phyloP scores from a whole-genome alignment of 2,888 invertebrate species.

The Calameuta idolon region DNA sequence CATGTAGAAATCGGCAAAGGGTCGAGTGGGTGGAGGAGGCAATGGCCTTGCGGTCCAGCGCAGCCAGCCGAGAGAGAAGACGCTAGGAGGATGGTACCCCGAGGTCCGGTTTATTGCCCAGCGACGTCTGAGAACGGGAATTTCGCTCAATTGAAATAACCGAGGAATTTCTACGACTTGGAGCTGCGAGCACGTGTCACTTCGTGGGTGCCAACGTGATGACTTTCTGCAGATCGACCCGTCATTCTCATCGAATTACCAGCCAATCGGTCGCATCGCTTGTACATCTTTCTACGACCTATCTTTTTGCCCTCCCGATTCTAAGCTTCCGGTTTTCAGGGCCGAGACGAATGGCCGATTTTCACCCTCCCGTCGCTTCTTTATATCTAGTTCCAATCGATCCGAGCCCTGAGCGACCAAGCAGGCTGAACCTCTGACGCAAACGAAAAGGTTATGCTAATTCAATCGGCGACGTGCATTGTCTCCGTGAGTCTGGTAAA shows the following conservation, averaged over 20 bases:
- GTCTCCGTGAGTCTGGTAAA: not conserved
- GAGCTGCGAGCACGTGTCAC: not conserved
- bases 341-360: too few relatives aligned
- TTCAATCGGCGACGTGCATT: not conserved
- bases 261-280: not conserved
- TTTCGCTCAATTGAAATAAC: not conserved
- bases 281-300: not conserved
- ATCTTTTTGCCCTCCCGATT: not conserved
- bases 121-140: not conserved
- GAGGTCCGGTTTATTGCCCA: not conserved
- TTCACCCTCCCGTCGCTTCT: not conserved
- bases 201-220: not conserved
- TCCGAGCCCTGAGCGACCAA: not conserved
- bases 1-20: not conserved
- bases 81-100: not conserved
- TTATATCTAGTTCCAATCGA: not conserved
- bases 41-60: not conserved
- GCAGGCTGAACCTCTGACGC: not conserved
- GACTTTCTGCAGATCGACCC: not conserved
- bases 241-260: not conserved
- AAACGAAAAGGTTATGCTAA: not conserved
- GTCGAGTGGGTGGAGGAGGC: not conserved
- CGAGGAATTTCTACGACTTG: not conserved
- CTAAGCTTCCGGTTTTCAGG: too few relatives aligned
- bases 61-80: not conserved